phyloP scores from a whole-genome alignment of 2,888 invertebrate genomes.

The Dasypogon diadema region DNA sequence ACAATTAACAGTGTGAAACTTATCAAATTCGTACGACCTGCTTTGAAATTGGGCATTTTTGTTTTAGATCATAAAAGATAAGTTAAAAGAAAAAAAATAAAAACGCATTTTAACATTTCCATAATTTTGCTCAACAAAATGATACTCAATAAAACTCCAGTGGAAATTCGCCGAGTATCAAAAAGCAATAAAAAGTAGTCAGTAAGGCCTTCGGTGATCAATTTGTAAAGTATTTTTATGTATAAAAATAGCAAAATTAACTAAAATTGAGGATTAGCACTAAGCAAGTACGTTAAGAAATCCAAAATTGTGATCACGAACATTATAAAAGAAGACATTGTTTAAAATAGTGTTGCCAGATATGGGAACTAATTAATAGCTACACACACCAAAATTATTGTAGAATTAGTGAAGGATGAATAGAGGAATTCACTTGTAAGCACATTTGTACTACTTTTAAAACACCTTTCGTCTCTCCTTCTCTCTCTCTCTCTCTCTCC shows the following conservation, averaged over 20 bases:
- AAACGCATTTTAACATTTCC: conserved; percentile 33
- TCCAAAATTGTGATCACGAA: conserved; percentile 51
- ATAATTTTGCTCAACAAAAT: conserved; percentile 48
- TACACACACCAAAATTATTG: conserved; percentile 15
- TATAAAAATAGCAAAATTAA: conserved; percentile 19
- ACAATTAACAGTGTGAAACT: too few species aligned
- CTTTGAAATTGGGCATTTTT: too few species aligned
- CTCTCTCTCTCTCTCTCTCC: not conserved
- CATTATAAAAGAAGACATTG: not conserved
- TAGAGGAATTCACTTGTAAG: conserved; percentile 23
- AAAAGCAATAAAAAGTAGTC: conserved; percentile 69
- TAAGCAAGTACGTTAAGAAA: conserved; percentile 29
- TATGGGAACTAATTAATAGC: not conserved
- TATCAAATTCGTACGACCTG: too few species aligned
- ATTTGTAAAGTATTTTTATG: conserved; percentile 53
- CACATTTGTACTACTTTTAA: conserved; percentile 1
- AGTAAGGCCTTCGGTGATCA: conserved; percentile 57
- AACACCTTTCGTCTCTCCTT: not conserved
- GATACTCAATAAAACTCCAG: conserved; percentile 35
- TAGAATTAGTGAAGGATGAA: not conserved
- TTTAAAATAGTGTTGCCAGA: not conserved
- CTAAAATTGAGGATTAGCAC: not conserved
- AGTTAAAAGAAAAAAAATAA: too few species aligned
- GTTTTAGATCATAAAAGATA: too few species aligned
- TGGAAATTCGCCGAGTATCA: conserved; percentile 64